These are phyloP conservation scores for Hemistola chrysoprasaria DNA, from an alignment of 2,888 invertebrate species.

Conservation along the genomic window DNA sequence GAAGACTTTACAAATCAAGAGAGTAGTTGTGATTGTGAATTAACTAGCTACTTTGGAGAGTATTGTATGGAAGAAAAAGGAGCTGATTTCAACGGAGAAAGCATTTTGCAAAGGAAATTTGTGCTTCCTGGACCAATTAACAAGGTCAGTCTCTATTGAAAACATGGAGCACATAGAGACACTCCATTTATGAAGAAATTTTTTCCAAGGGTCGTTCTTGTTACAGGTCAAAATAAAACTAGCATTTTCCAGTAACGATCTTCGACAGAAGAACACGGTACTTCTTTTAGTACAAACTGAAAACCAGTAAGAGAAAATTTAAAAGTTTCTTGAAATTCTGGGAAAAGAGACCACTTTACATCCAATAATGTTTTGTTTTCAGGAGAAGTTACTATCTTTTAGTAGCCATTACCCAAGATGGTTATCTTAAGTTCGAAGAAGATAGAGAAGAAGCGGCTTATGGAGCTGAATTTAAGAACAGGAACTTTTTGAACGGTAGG, in stretches of 20 bases:
- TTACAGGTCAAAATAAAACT: constrained; percentile 89
- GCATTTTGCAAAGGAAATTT: constrained; percentile 90
- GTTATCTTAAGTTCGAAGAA: constrained; percentile 92
- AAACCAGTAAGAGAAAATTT: constrained; percentile 84
- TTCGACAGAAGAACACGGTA: constrained; percentile 89
- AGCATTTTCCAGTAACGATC: constrained; percentile 92
- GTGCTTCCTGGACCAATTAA: constrained; percentile 86
- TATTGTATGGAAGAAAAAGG: constrained; percentile 95
- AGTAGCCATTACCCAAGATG: constrained; percentile 91
- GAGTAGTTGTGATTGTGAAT: constrained; percentile 93
- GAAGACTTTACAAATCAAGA: constrained; percentile 94
- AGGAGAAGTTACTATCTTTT: constrained; percentile 92
- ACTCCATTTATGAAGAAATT: too few relatives aligned
- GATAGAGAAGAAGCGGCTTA: constrained; percentile 89
- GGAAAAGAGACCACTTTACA: neutral
- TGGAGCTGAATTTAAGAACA: constrained; percentile 88
- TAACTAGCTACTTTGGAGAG: constrained; percentile 95
- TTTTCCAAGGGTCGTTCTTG: too few relatives aligned
- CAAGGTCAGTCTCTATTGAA: constrained; percentile 42
- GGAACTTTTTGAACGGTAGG: constrained; percentile 91
- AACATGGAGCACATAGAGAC: neutral
- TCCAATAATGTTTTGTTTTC: constrained; percentile 28
- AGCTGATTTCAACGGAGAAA: constrained; percentile 94
- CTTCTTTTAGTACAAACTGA: constrained; percentile 91
- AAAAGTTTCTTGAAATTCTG: neutral